Evolutionary conservation across 1,140 invertebrate genomes (phyloP), one percentile per base, ranked within the genome.

Genomic region (Drosophila guanche): DNA sequence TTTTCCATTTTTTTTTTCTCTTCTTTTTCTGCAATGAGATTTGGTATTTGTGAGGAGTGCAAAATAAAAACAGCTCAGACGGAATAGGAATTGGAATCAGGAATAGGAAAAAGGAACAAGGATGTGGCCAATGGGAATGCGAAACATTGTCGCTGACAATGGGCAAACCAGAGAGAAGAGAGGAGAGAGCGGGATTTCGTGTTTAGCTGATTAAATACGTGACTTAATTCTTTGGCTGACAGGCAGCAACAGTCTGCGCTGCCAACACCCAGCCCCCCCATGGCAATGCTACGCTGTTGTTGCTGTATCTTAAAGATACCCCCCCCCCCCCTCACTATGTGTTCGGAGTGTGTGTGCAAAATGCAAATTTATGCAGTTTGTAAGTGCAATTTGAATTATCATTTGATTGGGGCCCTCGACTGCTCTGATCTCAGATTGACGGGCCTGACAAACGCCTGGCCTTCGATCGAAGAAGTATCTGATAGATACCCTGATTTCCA

Each of bases 171-270:
- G 48, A 23, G n/a, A 23, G n/a, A 3, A 7, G 22, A 22, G 29
- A 2, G 37, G 37, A 40, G 42, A 59, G 50, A 77, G 62, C 40
- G 52, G 54, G 46, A 60, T 62, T 77, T 85, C 75, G 68, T 85
- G 81, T 85, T 86, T 86, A 77, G 81, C 80, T 77, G 80, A 84
- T 84, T 85, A 85, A 85, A 86, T 86, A 86, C 83, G 83, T 88
- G 83, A 88, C 83, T 88, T 88, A 86, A 88, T 88, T 88, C 78
- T 53, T 59, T 61, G 33, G 78, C 68, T 79, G 76, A 80, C 77
- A 79, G 78, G 78, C 52, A 14, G 37, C 53, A 14, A 20, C 53
- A 46, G 75, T 70, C 33, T 37, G 33, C 33, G 4, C 33, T 37
- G 10, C 5, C 25, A 27, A 27, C 5, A 1, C 25, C 5, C 25